Conservation (phyloP, 2,888 invertebrate genomes). For the Odontothrips loti region DNA sequence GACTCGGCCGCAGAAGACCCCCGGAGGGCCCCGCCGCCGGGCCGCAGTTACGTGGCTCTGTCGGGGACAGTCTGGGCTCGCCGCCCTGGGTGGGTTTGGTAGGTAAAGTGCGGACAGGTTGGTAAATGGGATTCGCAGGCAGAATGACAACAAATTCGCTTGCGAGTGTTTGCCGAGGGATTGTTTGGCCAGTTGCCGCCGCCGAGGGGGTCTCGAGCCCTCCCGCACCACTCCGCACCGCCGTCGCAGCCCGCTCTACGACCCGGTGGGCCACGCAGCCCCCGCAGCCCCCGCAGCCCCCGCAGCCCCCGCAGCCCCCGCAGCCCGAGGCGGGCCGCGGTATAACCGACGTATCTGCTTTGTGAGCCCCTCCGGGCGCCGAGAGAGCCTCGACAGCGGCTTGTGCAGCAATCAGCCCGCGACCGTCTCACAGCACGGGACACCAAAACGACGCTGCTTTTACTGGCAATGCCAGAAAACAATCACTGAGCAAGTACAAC, state of each 20-base stretch:
- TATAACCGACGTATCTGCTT: background rate
- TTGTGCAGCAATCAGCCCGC: no score
- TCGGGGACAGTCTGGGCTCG: background rate
- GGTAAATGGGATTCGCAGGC: conserved; percentile 17
- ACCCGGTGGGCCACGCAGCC: no score
- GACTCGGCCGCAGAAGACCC: background rate
- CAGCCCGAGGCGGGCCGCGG: background rate
- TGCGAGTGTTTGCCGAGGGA: conserved; percentile 12
- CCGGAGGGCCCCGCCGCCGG: background rate
- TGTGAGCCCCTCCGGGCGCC: background rate
- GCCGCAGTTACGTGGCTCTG: background rate
- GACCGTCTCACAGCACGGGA: no score
- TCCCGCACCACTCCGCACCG: background rate
- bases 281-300: no score
- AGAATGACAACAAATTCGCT: conserved; percentile 13
- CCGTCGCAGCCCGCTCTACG: background rate
- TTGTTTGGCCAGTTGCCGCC: conserved; percentile 6
- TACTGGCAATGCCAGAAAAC: no score
- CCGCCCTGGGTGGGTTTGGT: background rate
- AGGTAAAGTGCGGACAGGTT: conserved; percentile 26
- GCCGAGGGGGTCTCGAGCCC: background rate
- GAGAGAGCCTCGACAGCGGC: no score
- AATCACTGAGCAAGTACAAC: no score
- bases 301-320: no score
- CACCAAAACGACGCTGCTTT: no score